Base-by-base conservation (phyloP, 2,113 vertebrate species). In the Sceloporus undulatus region DNA sequence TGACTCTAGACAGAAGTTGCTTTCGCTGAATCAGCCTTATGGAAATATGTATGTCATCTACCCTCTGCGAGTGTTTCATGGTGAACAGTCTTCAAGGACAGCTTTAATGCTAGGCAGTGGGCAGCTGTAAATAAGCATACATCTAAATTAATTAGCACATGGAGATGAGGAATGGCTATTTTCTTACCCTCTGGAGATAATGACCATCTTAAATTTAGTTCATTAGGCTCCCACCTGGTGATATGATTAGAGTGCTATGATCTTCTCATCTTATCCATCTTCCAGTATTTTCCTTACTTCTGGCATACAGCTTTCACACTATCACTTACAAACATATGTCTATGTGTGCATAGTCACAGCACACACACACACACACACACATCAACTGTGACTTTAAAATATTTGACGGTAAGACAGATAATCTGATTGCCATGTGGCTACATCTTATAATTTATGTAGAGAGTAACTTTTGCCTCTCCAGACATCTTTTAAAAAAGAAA, bases 161-260 rank as follows among this genome's bases (percentile, higher is more conserved):
- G 85, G 77, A 86, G 85, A 86, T 70, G 75, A 86, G 76, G 75
- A 86, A 78, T 86, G 75, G 18, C 82, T 38, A 62, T 66, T 86
- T 86, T 79, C n/a, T 52, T 42, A 68, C 27, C 75, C 76, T 70
- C 85, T 86, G 62, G 75, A 66, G 76, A 86, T 79, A 86, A 68
- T 79, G 71, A 59, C 85, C 25, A 62, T 86, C 85, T 86, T 86
- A 86, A 86, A 86, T 86, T 78, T 86, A 86, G 85, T 86, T 86
- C 85, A 86, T 86, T 86, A 86, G 75, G 75, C 85, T 86, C 85
- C 78, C 85, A 86, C 75, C 85, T 79, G 85, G 85, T 79, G 85
- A 86, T 86, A 86, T 52, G 62, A 86, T 86, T 86, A 86, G 85
- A 86, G 62, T 34, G 59, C 75, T 86, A 29, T 86, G 85, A 86